Conservation (phyloP, 2,797 vertebrate species). For the Bucorvus abyssinicus region DNA sequence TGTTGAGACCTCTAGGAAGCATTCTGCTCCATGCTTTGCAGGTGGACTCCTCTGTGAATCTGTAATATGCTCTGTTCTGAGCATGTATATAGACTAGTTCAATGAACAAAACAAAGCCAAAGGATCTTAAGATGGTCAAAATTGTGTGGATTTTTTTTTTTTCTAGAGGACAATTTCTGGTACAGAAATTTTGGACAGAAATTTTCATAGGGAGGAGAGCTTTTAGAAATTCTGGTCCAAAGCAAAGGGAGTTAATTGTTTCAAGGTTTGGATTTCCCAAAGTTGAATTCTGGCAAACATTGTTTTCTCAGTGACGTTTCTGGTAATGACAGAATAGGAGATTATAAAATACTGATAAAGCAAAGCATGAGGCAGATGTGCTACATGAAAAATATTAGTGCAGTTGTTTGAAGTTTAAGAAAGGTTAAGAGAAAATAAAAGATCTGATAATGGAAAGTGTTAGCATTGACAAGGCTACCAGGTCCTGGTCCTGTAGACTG, state of each 20-base stretch:
- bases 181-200: neutral
- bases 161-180: neutral
- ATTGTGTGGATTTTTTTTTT: neutral
- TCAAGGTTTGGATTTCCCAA: neutral
- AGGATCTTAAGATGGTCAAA: neutral
- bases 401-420: neutral
- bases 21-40: neutral
- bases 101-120: neutral
- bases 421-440: neutral
- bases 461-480: neutral
- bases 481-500: neutral
- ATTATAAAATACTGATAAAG: neutral
- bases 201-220: neutral
- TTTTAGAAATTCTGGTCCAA: neutral
- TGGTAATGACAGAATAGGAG: neutral
- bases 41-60: neutral
- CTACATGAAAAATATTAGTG: neutral
- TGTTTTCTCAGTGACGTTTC: neutral
- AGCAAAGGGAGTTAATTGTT: neutral
- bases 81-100: neutral
- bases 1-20: neutral
- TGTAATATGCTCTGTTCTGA: neutral
- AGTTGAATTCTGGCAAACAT: neutral
- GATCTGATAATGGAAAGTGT: neutral
- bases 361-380: neutral